phyloP scores from a whole-genome alignment of 2,113 vertebrate genomes.

The Lophochroa leadbeateri region DNA sequence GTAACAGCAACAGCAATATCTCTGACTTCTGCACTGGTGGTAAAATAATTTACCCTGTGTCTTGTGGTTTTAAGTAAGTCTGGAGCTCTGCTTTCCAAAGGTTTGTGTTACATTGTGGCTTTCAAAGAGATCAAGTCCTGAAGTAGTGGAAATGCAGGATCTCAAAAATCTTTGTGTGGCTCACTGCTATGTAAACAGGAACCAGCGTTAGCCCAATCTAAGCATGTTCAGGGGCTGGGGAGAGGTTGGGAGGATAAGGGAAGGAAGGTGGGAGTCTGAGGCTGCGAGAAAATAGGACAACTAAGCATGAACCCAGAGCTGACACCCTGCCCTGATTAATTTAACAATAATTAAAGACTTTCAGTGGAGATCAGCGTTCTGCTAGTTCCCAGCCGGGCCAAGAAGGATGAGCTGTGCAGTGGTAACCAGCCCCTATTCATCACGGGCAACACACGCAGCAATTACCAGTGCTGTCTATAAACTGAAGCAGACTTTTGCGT shows the following conservation, averaged over 20 bases:
- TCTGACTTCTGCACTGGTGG: not conserved
- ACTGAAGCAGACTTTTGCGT: slow-evolving; percentile 29
- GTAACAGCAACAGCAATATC: not conserved
- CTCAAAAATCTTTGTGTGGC: not conserved
- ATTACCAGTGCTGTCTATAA: slow-evolving; percentile 37
- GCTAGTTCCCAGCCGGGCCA: not conserved
- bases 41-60: not conserved
- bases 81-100: not conserved
- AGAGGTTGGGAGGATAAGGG: not conserved
- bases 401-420: slow-evolving; percentile 17
- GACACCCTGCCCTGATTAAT: slow-evolving; percentile 54
- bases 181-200: not conserved
- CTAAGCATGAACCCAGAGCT: slow-evolving; percentile 23
- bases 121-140: not conserved
- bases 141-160: not conserved
- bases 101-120: not conserved
- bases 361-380: not conserved
- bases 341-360: slow-evolving; percentile 49
- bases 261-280: not conserved
- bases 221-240: not conserved
- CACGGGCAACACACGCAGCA: slow-evolving; percentile 20
- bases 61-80: not conserved
- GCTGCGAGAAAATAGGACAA: not conserved
- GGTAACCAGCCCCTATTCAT: slow-evolving; percentile 50
- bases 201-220: not conserved